Percentiles rank a stretch among this genome's conserved stretches.
These are phyloP conservation scores for Corticium candelabrum DNA, from an alignment of 37 sponge, comb jelly and placozoan genomes.

Conservation along the genomic window DNA sequence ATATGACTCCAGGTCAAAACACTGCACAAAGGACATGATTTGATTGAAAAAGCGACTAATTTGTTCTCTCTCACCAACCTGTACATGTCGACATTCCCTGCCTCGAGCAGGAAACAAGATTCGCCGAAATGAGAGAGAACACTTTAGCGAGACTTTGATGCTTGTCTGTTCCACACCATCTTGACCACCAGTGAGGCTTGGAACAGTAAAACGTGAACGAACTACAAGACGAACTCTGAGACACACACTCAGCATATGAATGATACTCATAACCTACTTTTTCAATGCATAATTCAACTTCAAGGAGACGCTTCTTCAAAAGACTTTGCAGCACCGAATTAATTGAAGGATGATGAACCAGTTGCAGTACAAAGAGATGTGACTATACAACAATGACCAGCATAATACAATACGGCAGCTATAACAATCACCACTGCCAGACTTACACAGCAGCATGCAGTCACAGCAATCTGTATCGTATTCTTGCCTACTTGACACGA, in stretches of 20 bases:
- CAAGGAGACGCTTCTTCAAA: conserved; percentile 50
- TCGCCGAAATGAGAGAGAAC: conserved; percentile 65
- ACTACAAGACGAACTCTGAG: not conserved
- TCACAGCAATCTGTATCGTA: conserved; percentile 52
- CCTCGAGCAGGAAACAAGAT: conserved; percentile 77
- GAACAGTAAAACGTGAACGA: not conserved
- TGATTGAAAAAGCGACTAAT: too few relatives aligned
- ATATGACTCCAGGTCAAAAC: conserved; percentile 81
- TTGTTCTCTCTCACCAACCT: not conserved
- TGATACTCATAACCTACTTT: conserved; percentile 68
- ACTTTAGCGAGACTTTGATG: conserved; percentile 52
- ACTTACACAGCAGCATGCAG: conserved; percentile 69
- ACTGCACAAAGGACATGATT: conserved; percentile 46
- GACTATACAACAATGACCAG: not conserved
- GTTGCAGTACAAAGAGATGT: conserved; percentile 50
- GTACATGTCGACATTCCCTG: conserved; percentile 27
- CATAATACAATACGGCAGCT: not conserved
- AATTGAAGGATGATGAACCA: conserved; percentile 85
- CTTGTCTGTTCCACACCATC: conserved; percentile 66
- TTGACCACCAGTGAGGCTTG: not conserved
- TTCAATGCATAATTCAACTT: conserved; percentile 57
- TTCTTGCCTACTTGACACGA: conserved; percentile 52
- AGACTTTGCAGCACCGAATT: conserved; percentile 62
- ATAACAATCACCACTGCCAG: too few relatives aligned
- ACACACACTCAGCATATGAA: too few relatives aligned